phyloP scores from a whole-genome alignment of 2,888 invertebrate genomes.

The Diogma glabrata region DNA sequence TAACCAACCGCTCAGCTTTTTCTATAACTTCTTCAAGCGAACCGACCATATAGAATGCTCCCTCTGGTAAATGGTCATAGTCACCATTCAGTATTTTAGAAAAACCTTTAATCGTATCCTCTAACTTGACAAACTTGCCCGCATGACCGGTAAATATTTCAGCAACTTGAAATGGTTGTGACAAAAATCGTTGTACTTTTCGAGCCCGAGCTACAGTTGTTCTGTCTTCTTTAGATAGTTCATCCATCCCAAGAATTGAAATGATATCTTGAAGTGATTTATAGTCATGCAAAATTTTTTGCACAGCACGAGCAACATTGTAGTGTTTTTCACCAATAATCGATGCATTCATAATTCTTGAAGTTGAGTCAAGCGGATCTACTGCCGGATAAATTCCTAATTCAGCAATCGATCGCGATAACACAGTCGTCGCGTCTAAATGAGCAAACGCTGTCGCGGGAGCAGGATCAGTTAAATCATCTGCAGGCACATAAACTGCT shows the following conservation, averaged over 20 bases:
- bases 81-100: slow-evolving; percentile 72
- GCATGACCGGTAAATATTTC: slow-evolving; percentile 90
- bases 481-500: slow-evolving; percentile 91
- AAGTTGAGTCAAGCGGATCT: slow-evolving; percentile 87
- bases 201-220: slow-evolving; percentile 85
- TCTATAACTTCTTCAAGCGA: slow-evolving; percentile 78
- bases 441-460: slow-evolving; percentile 94
- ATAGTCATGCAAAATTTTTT: slow-evolving; percentile 80
- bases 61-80: slow-evolving; percentile 85
- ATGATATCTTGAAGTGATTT: slow-evolving; percentile 78
- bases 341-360: slow-evolving; percentile 89
- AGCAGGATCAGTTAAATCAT: slow-evolving; percentile 93
- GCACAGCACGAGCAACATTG: slow-evolving; percentile 77
- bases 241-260: slow-evolving; percentile 90
- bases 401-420: slow-evolving; percentile 87
- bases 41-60: slow-evolving; percentile 95
- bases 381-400: slow-evolving; percentile 90
- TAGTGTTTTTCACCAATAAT: slow-evolving; percentile 84
- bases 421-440: slow-evolving; percentile 89
- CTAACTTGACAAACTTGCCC: slow-evolving; percentile 79
- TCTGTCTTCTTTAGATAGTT: slow-evolving; percentile 91
- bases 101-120: slow-evolving; percentile 83
- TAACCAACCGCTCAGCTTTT: slow-evolving; percentile 55
- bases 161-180: slow-evolving; percentile 87
- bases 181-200: slow-evolving; percentile 89